phyloP scores from a whole-genome alignment of 2,113 vertebrate species.

The Corythaixoides concolor region DNA sequence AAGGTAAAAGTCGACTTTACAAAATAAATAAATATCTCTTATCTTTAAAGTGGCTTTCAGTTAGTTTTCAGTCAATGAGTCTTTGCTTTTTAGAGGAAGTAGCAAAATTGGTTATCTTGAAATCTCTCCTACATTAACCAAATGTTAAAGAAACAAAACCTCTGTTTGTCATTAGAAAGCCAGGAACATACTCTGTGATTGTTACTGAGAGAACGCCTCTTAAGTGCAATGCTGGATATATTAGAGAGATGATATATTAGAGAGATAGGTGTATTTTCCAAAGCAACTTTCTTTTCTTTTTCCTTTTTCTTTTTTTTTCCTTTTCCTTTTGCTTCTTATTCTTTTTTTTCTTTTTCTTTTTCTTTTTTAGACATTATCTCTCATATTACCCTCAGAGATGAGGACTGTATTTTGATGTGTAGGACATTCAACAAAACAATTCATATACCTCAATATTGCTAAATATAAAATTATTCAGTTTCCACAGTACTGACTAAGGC shows the following conservation, averaged over 20 bases:
- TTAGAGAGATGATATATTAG: background rate
- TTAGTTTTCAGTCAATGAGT: background rate
- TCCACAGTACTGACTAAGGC: conserved; percentile 10
- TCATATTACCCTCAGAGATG: background rate
- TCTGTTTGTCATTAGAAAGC: conserved; percentile 12
- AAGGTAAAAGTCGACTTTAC: background rate
- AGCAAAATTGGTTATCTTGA: background rate
- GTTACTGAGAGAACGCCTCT: background rate
- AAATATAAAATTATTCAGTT: conserved; percentile 38
- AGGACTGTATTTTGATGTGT: conserved; percentile 13
- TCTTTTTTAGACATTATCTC: background rate
- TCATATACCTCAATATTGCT: conserved; percentile 28
- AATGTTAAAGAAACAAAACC: background rate
- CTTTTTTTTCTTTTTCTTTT: background rate
- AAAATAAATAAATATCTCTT: background rate
- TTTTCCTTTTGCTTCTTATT: background rate
- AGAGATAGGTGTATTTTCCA: background rate
- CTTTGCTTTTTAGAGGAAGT: conserved; percentile 6
- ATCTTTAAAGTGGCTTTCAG: background rate
- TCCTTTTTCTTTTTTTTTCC: background rate
- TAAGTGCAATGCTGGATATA: background rate
- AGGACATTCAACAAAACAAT: conserved; percentile 30
- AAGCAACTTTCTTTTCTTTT: background rate
- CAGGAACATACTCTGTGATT: background rate
- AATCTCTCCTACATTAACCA: background rate